Base-by-base conservation (phyloP, 2,888 invertebrate genomes). In the Lamellibrachia columna region DNA sequence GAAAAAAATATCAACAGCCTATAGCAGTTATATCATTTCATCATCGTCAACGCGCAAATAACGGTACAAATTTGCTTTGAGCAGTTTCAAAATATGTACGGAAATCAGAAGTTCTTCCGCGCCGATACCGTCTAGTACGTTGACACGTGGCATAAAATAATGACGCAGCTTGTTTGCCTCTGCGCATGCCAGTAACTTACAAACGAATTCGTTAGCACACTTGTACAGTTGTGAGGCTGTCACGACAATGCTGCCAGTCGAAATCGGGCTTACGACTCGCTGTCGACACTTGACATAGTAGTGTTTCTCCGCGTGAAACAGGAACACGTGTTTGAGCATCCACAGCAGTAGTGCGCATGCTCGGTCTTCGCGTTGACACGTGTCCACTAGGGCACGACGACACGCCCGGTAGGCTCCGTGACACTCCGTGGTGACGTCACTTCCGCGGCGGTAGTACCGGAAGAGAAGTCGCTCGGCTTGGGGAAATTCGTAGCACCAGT, bases 321-420 rank as follows among this genome's bases (percentile, higher is more conserved):
- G 75, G 75, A 75, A 75, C 75, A 75, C 75, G 75, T 75, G 75
- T n/a, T 75, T 75, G 22, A 75, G 22, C 75, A 75, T 75, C 22
- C 75, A 15, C 75, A 75, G 22, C 22, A 75, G 22, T n/a, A 75
- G 3, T 22, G 75, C n/a, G 75, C 75, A 75, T 7, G 75, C 4
- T 6, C 22, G 75, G 75, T 75, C 22, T 6, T 75, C 75, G 75
- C 75, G 75, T n/a, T 75, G 4, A 75, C 75, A 6, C 75, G n/a
- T 22, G 75, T 15, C 75, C 6, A 22, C n/a, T 6, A 75, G 22
- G 75, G n/a, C 75, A 75, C 75, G 75, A 75, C 75, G 75, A 75
- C 75, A 75, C 75, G 75, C 75, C 75, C 22, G 75, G 22, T 75
- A 75, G 75, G 75, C 75, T n/a, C n/a, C 75, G 75, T 75, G 75